These are phyloP conservation scores for Oncorhynchus nerka DNA, from an alignment of 2,113 vertebrate species.

Conservation along the genomic window DNA sequence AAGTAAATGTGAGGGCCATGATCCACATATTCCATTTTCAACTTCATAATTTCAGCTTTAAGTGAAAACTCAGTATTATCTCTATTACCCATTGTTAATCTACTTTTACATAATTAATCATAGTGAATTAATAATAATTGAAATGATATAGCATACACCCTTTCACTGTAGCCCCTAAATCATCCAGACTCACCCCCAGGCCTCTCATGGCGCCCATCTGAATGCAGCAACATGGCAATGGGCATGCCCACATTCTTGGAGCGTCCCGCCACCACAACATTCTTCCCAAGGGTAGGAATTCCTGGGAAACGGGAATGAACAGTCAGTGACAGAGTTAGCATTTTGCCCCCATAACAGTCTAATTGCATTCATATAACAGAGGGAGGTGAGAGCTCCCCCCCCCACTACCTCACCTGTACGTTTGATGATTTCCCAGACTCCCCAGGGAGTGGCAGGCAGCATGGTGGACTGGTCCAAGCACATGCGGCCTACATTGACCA, in stretches of 20 bases:
- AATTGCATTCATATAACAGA: not conserved
- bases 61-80: too few relatives aligned
- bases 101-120: too few relatives aligned
- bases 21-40: not conserved
- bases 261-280: slow-evolving; percentile 92
- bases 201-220: slow-evolving; percentile 89
- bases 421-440: slow-evolving; percentile 94
- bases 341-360: not conserved
- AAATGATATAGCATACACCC: too few relatives aligned
- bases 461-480: slow-evolving; percentile 94
- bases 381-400: not conserved
- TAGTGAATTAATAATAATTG: too few relatives aligned
- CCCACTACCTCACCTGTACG: slow-evolving; percentile 80
- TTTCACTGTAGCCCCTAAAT: too few relatives aligned
- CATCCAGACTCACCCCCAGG: slow-evolving; percentile 81
- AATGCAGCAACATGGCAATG: slow-evolving; percentile 95
- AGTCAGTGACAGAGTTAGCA: not conserved
- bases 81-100: too few relatives aligned
- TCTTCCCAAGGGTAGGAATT: slow-evolving; percentile 92
- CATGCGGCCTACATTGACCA: slow-evolving; percentile 93
- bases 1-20: not conserved
- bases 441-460: slow-evolving; percentile 94
- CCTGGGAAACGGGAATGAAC: slow-evolving; percentile 64
- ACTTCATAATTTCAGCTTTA: too few relatives aligned
- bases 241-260: slow-evolving; percentile 99